Conservation (phyloP, 1,140 invertebrate genomes). For the Limonius californicus region DNA sequence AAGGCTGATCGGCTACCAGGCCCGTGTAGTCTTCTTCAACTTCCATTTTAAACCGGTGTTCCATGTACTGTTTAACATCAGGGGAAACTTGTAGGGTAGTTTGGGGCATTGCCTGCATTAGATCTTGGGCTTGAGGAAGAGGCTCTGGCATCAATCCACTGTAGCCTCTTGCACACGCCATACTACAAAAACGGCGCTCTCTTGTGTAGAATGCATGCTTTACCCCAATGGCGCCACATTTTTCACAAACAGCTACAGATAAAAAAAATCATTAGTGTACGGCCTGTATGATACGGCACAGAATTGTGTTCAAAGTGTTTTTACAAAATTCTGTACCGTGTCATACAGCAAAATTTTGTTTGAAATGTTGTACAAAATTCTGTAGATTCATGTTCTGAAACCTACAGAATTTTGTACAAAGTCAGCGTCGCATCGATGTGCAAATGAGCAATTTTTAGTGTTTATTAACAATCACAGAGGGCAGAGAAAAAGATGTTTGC, state of each 20-base stretch:
- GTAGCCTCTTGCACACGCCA: constrained; percentile 64
- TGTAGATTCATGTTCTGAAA: too few species aligned
- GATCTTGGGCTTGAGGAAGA: constrained; percentile 29
- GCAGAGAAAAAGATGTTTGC: too few species aligned
- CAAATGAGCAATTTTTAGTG: too few species aligned
- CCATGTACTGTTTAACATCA: constrained; percentile 42
- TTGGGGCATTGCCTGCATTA: neutral
- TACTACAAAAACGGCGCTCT: constrained; percentile 74
- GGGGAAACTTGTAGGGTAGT: constrained; percentile 41
- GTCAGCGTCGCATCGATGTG: too few species aligned
- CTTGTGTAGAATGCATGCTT: constrained; percentile 88
- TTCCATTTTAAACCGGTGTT: constrained; percentile 44
- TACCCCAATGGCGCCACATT: constrained; percentile 84
- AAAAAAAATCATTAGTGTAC: neutral
- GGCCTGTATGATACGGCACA: too few species aligned
- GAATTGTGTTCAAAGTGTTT: too few species aligned
- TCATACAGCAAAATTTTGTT: too few species aligned
- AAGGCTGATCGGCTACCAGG: constrained; percentile 48
- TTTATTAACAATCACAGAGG: too few species aligned
- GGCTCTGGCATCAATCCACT: constrained; percentile 44
- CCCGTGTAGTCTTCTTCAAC: constrained; percentile 43
- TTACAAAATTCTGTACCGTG: too few species aligned
- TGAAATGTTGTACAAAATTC: too few species aligned
- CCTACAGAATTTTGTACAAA: too few species aligned
- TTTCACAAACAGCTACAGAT: constrained; percentile 75